Conservation (phyloP, 92 coral and sea anemone genomes). For the Chrysogorgia sp. region DNA sequence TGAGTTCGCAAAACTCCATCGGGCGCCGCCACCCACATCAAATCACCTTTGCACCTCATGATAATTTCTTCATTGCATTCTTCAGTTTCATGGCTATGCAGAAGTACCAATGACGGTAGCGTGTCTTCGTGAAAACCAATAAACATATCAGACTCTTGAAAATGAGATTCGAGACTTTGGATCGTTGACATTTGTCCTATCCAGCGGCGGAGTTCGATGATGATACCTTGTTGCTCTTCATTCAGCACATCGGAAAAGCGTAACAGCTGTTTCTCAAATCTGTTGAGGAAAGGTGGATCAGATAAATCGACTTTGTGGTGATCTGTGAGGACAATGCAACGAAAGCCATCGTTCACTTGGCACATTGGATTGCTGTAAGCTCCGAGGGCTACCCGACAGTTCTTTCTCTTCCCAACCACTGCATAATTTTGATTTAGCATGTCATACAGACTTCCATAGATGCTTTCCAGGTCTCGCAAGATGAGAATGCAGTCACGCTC, state of each 20-base stretch:
- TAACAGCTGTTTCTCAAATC: conserved; percentile 95
- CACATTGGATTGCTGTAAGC: conserved; percentile 98
- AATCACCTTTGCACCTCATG: conserved; percentile 71
- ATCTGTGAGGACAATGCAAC: conserved; percentile 92
- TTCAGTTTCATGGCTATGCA: conserved; percentile 56
- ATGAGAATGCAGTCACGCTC: conserved; percentile 89
- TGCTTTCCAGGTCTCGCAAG: conserved; percentile 85
- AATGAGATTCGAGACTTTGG: conserved; percentile 60
- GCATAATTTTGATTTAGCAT: conserved; percentile 97
- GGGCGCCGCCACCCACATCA: conserved; percentile 85
- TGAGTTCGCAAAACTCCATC: conserved; percentile 84
- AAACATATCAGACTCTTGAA: conserved; percentile 78
- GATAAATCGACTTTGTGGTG: conserved; percentile 82
- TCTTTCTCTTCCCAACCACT: conserved; percentile 91
- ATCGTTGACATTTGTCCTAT: conserved; percentile 67
- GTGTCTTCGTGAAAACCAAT: conserved; percentile 91
- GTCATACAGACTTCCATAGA: conserved; percentile 98
- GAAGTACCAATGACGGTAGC: conserved; percentile 82
- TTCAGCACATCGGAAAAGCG: conserved; percentile 85
- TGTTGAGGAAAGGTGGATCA: conserved; percentile 95
- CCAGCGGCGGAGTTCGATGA: conserved; percentile 69
- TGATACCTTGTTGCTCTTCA: conserved; percentile 53
- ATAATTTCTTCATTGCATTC: conserved; percentile 57
- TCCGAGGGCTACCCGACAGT: conserved; percentile 95
- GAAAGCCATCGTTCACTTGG: conserved; percentile 95